These are phyloP conservation scores for Passerina amoena DNA, from an alignment of 2,113 vertebrate species.

Conservation along the genomic window DNA sequence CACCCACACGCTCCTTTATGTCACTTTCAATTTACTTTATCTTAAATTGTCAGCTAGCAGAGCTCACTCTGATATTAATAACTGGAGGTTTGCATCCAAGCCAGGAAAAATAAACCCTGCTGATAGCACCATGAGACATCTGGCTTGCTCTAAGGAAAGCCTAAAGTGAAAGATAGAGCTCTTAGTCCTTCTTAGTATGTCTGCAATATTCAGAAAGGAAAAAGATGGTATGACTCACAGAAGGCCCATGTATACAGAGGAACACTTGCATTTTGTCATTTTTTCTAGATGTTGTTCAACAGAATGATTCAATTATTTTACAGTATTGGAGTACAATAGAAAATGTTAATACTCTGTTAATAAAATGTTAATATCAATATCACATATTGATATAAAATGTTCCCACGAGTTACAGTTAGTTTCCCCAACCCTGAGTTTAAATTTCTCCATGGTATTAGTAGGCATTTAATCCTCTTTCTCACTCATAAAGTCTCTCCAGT, in stretches of 20 bases:
- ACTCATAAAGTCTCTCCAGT: neutral
- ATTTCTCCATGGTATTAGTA: neutral
- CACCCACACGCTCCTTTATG: conserved; percentile 72
- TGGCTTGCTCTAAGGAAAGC: conserved; percentile 55
- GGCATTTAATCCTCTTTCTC: neutral
- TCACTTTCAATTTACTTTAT: conserved; percentile 79
- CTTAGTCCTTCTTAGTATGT: conserved; percentile 6
- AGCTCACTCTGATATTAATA: conserved; percentile 74
- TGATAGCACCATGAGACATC: conserved; percentile 67
- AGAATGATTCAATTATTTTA: neutral
- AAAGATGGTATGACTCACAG: neutral
- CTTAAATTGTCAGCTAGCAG: conserved; percentile 79
- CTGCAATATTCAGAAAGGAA: neutral
- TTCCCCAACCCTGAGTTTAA: neutral
- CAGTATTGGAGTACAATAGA: neutral
- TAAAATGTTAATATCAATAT: too few species aligned
- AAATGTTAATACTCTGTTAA: neutral
- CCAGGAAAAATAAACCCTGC: conserved; percentile 76
- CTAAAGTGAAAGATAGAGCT: conserved; percentile 28
- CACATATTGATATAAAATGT: neutral
- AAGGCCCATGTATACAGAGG: neutral
- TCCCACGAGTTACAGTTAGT: neutral
- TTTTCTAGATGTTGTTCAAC: neutral
- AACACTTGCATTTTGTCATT: neutral
- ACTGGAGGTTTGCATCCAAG: conserved; percentile 69